These are phyloP conservation scores for Dilophus febrilis DNA, from an alignment of 2,888 invertebrate species.

Conservation along the genomic window DNA sequence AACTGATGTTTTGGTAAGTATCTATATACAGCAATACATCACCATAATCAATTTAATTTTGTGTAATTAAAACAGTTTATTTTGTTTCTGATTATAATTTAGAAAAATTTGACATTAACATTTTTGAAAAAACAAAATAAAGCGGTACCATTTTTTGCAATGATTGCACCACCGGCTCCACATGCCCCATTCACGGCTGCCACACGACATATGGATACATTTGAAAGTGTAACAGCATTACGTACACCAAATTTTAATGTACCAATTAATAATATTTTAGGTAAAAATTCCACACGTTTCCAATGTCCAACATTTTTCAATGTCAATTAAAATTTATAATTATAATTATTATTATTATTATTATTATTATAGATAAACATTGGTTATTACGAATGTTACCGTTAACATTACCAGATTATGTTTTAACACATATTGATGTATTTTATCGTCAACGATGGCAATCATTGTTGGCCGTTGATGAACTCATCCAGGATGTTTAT, in stretches of 20 bases:
- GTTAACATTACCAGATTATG: slow-evolving; percentile 38
- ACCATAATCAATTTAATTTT: slow-evolving; percentile 10
- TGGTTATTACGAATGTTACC: slow-evolving; percentile 62
- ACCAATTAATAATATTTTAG: slow-evolving; percentile 21
- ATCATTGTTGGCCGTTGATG: slow-evolving; percentile 71
- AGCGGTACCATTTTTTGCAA: slow-evolving; percentile 56
- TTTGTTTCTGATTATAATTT: too few species aligned
- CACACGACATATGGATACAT: slow-evolving; percentile 45
- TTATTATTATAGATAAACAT: slow-evolving; percentile 59
- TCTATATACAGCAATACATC: slow-evolving; percentile 15
- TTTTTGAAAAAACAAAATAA: slow-evolving; percentile 30
- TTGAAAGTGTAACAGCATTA: slow-evolving; percentile 40
- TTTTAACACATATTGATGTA: slow-evolving; percentile 45
- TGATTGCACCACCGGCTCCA: slow-evolving; percentile 72
- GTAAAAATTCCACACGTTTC: too few species aligned
- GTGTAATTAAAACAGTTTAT: too few species aligned
- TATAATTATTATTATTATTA: slow-evolving; percentile 6
- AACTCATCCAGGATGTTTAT: slow-evolving; percentile 53
- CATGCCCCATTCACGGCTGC: slow-evolving; percentile 79
- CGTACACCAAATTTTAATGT: slow-evolving; percentile 51
- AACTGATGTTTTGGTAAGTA: slow-evolving; percentile 64
- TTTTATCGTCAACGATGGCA: slow-evolving; percentile 62
- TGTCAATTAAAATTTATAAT: neutral
- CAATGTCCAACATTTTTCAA: neutral
- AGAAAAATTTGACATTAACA: slow-evolving; percentile 14